Percentiles rank a stretch among this genome's conserved stretches.
Conservation (phyloP, 2,888 invertebrate genomes). For the Erebia palarica region DNA sequence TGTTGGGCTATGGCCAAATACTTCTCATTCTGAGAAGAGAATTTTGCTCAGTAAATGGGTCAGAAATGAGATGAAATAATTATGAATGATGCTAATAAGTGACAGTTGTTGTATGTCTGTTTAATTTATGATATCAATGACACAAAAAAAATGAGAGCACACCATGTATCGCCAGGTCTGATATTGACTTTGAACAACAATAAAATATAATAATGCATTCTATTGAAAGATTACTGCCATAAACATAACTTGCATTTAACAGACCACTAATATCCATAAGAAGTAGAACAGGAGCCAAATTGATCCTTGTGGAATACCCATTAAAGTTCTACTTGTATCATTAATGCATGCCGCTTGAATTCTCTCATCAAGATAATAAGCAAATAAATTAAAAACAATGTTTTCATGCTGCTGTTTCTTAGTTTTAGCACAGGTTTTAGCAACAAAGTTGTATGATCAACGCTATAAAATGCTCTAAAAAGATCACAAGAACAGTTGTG, state of each 20-base stretch:
- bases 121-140: not conserved
- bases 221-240: not conserved
- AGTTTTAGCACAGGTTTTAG: not conserved
- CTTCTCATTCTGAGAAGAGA: no score
- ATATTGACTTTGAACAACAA: not conserved
- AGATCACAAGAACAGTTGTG: conserved; percentile 6
- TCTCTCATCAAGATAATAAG: conserved; percentile 8
- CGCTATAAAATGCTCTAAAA: conserved; percentile 5
- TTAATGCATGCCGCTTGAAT: not conserved
- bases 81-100: no score
- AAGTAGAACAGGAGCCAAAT: conserved; percentile 1
- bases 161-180: no score
- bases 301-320: conserved; percentile 8
- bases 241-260: not conserved
- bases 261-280: conserved; percentile 2
- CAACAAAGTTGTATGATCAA: conserved; percentile 13
- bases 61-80: no score
- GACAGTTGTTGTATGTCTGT: not conserved
- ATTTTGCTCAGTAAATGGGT: no score
- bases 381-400: not conserved
- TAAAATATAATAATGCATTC: not conserved
- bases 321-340: not conserved
- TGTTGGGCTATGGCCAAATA: no score
- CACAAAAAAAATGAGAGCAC: no score
- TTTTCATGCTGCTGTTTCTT: not conserved